These are phyloP conservation scores for Pristionchus arcanus DNA, from an alignment of 2,888 invertebrate species.

Conservation along the genomic window DNA sequence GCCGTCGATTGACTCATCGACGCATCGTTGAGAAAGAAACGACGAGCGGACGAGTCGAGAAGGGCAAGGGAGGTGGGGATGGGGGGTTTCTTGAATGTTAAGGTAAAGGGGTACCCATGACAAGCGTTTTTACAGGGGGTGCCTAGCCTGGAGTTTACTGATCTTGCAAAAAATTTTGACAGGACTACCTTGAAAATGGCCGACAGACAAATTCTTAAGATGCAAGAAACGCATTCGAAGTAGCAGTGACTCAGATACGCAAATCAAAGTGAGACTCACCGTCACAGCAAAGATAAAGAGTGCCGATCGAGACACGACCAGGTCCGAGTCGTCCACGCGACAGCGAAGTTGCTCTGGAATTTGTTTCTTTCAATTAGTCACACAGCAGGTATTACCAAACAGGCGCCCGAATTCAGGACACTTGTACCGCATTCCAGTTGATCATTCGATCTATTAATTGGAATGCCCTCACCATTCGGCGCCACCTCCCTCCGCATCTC, in stretches of 20 bases:
- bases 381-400: too few species aligned
- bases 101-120: too few species aligned
- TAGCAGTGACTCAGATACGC: not conserved
- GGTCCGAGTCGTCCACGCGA: slow-evolving; percentile 40
- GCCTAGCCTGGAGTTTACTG: too few species aligned
- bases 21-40: slow-evolving; percentile 3
- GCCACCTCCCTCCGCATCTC: slow-evolving; percentile 49
- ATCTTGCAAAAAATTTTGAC: too few species aligned
- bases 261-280: not conserved
- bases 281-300: not conserved
- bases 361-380: too few species aligned
- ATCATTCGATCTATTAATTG: not conserved
- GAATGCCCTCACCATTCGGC: not conserved
- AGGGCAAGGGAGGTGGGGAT: not conserved
- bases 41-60: slow-evolving; percentile 14
- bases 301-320: slow-evolving; percentile 45
- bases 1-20: not conserved
- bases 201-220: too few species aligned
- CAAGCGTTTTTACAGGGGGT: too few species aligned
- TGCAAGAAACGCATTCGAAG: not conserved
- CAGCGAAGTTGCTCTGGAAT: slow-evolving; percentile 49
- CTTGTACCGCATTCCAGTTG: too few species aligned
- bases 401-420: too few species aligned
- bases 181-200: too few species aligned
- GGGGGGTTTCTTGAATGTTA: not conserved